Evolutionary conservation across 2,797 vertebrate genomes (phyloP).

Genomic region (Rhynchotus rufescens): DNA sequence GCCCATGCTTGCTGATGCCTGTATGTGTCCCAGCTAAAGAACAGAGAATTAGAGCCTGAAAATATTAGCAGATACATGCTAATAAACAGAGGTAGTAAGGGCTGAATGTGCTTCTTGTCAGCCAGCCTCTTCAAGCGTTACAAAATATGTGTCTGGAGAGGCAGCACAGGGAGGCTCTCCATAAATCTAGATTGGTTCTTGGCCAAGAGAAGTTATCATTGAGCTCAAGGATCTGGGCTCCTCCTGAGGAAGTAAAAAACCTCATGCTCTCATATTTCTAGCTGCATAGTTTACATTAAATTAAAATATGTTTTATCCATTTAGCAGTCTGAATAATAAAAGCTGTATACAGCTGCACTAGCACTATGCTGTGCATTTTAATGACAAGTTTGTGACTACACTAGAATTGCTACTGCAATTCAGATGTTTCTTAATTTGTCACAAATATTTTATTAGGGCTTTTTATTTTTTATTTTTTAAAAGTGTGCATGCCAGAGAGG

Average conservation of each 20-base stretch:
- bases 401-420: constrained; percentile 78
- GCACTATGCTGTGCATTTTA: constrained; percentile 78
- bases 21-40: neutral
- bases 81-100: constrained; percentile 21
- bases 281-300: constrained; percentile 75
- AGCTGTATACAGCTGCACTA: constrained; percentile 80
- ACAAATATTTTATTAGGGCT: constrained; percentile 70
- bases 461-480: constrained; percentile 51
- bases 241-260: constrained; percentile 59
- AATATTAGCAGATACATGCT: neutral
- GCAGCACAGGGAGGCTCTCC: constrained; percentile 21
- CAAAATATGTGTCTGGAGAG: constrained; percentile 50
- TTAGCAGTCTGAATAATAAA: constrained; percentile 81
- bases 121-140: constrained; percentile 25
- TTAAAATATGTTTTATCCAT: constrained; percentile 80
- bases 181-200: constrained; percentile 70
- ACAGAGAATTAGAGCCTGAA: neutral
- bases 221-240: constrained; percentile 62
- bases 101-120: neutral
- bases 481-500: constrained; percentile 44
- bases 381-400: constrained; percentile 79
- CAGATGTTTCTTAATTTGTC: constrained; percentile 79
- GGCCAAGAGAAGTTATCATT: constrained; percentile 69
- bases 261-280: constrained; percentile 50
- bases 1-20: neutral